A percentile compares a stretch with the other conserved stretches of the same genome.
Conservation (phyloP, 1,140 invertebrate genomes). For the Trichonephila clavata region DNA sequence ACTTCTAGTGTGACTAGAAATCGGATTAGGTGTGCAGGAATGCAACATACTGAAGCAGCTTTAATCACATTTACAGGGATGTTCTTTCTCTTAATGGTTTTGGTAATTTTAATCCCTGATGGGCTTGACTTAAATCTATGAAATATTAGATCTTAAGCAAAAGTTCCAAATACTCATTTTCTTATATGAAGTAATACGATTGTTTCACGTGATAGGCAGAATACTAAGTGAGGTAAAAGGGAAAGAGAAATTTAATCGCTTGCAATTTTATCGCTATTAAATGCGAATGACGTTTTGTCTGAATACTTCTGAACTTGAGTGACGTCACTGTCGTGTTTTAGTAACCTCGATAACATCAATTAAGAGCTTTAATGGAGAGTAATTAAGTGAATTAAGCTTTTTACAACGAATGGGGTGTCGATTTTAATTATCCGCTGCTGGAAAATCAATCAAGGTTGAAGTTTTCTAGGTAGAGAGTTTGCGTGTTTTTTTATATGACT, state of each 20-base stretch:
- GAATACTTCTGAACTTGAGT: no score
- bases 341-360: no score
- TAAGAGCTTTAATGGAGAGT: no score
- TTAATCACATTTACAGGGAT: slow-evolving; percentile 17
- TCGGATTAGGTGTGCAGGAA: slow-evolving; percentile 35
- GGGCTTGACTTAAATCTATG: not conserved
- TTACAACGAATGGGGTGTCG: no score
- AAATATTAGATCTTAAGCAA: not conserved
- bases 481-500: no score
- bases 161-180: not conserved
- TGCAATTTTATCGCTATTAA: not conserved
- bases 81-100: slow-evolving; percentile 24
- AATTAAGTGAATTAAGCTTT: no score
- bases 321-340: no score
- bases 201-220: not conserved
- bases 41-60: slow-evolving; percentile 21
- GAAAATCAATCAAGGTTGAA: no score
- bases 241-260: not conserved
- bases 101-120: slow-evolving; percentile 24
- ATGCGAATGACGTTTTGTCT: no score
- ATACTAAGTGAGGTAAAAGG: not conserved
- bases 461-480: no score
- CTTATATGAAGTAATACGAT: not conserved
- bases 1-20: slow-evolving; percentile 43
- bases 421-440: no score